Evolutionary conservation across 2,113 vertebrate species (phyloP), one percentile per base, ranked within the genome.

Genomic region (Anarrhichthys ocellatus): DNA sequence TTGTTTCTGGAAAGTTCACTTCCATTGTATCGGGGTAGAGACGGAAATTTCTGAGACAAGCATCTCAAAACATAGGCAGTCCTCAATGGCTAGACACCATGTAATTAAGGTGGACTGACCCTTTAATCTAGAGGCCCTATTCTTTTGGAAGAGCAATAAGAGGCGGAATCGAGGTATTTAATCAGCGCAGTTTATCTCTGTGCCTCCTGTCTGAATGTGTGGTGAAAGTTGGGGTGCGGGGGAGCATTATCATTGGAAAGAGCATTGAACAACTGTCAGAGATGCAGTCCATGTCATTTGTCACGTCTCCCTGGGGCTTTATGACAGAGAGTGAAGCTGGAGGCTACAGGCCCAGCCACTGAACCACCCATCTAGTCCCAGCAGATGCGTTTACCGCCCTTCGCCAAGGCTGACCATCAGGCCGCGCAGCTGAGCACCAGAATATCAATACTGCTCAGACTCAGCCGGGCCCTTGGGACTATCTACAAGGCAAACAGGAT

Each of bases 261-360:
- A 88, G 82, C 92, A 90, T 91, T 92, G 90, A 91, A 89, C 90
- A 91, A 92, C 91, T 94, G 92, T 94, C 92, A 92, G 89, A 78
- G 83, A 92, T 81, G 84, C 83, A 63, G 88, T 73, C 81, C 63
- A 3, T 87, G 89, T 93, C 89, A 88, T 94, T 94, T 93, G 92
- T 94, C 92, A 93, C 92, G 78, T 89, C 73, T 92, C 91, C 88
- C 92, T 10, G 62, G 91, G 92, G 93, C 89, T 90, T 90, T 83
- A 87, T 91, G 89, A 91, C 85, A 76, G 71, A 62, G 84, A 78
- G 58, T 52, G 78, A 87, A 85, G 85, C 89, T 85, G 86, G 88
- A 86, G 86, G 85, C 87, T 78, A 73, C 76, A 44, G 86, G 73
- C 76, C 82, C 79, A 14, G 64, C 67, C 42, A 40, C 82, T 54